phyloP scores from a whole-genome alignment of 2,888 invertebrate genomes.

The Harmothoe impar region DNA sequence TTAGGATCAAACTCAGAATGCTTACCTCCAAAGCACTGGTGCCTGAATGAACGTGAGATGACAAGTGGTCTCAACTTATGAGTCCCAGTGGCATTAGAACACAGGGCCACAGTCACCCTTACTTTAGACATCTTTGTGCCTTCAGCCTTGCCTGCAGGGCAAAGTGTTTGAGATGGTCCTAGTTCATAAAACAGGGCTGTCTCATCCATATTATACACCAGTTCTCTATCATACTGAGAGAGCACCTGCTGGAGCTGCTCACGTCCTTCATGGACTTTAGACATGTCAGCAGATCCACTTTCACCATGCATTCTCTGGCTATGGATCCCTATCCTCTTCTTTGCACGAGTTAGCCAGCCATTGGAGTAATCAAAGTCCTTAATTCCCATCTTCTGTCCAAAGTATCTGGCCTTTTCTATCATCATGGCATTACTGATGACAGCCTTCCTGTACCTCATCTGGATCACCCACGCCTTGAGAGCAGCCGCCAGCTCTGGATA shows the following conservation, averaged over 20 bases:
- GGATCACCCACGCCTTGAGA: conserved; percentile 10
- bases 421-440: conserved; percentile 37
- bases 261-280: neutral
- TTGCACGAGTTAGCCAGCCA: conserved; percentile 32
- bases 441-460: neutral
- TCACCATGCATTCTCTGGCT: neutral
- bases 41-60: conserved; percentile 63
- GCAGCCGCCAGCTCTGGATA: conserved; percentile 12
- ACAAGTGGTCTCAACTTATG: conserved; percentile 68
- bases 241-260: conserved; percentile 50
- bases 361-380: conserved; percentile 9
- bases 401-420: conserved; percentile 30
- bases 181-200: conserved; percentile 68
- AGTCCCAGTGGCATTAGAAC: conserved; percentile 66
- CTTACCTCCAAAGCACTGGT: too few relatives aligned
- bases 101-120: conserved; percentile 66
- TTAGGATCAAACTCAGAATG: conserved; percentile 64
- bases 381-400: neutral
- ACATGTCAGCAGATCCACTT: neutral
- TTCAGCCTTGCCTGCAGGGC: conserved; percentile 18
- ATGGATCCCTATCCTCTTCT: neutral
- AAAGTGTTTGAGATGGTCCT: conserved; percentile 67
- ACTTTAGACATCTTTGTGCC: conserved; percentile 65
- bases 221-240: conserved; percentile 64
- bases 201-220: conserved; percentile 70